Evolutionary conservation across 37 sponge, comb jelly and placozoan genomes (phyloP).

Genomic region (Corticium candelabrum): DNA sequence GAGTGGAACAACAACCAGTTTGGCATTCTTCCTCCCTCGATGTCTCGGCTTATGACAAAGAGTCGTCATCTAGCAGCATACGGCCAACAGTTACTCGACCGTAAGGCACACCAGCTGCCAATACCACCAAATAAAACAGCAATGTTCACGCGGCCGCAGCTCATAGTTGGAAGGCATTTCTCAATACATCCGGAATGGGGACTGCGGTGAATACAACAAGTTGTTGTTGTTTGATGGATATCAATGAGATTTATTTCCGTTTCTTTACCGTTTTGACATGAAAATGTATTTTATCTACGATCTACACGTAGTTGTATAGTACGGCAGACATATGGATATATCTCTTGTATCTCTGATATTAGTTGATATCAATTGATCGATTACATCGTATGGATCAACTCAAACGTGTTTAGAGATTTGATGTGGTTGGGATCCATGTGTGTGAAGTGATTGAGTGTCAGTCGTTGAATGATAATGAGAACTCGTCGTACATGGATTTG

Average conservation of each 20-base stretch:
- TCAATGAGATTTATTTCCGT: too few species aligned
- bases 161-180: not conserved
- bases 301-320: too few species aligned
- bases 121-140: not conserved
- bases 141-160: not conserved
- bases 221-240: too few species aligned
- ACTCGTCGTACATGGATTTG: not conserved
- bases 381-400: not conserved
- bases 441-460: not conserved
- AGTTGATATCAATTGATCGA: too few species aligned
- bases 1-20: too few species aligned
- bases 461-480: not conserved
- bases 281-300: too few species aligned
- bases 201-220: too few species aligned
- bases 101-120: not conserved
- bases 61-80: not conserved
- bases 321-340: too few species aligned
- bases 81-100: not conserved
- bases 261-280: too few species aligned
- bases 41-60: too few species aligned
- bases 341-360: too few species aligned
- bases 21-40: too few species aligned
- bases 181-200: conserved; percentile 1
- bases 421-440: not conserved
- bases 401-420: not conserved